Percentiles rank a stretch among this genome's conserved stretches.
These are phyloP conservation scores for Hestina assimilis DNA, from an alignment of 1,140 invertebrate species.

Conservation along the genomic window DNA sequence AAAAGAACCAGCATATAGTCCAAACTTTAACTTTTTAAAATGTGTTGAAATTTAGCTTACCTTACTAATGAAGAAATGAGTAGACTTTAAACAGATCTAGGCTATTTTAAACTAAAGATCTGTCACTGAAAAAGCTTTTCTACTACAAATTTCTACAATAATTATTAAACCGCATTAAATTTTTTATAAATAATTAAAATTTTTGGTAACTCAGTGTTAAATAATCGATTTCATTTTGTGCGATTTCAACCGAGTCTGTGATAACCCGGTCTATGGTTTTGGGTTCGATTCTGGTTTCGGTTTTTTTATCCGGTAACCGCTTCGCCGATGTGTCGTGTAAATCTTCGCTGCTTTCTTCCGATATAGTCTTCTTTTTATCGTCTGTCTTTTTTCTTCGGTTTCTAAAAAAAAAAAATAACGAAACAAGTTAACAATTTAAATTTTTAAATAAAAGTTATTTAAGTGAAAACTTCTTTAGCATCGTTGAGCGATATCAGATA, in stretches of 20 bases:
- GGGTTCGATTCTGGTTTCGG: constrained; percentile 19
- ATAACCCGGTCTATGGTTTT: not conserved
- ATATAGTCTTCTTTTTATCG: constrained; percentile 23
- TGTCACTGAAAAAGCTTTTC: no score
- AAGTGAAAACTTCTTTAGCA: not conserved
- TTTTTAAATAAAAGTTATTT: not conserved
- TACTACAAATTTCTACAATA: no score
- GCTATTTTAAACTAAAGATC: no score
- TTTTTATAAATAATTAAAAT: not conserved
- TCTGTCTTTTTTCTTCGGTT: constrained; percentile 48
- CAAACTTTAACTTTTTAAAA: no score
- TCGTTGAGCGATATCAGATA: no score
- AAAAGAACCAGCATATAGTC: no score
- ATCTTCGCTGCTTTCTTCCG: constrained; percentile 32
- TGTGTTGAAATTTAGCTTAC: no score
- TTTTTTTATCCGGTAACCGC: constrained; percentile 1
- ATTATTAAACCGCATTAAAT: no score
- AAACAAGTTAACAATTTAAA: not conserved
- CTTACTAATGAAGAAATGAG: no score
- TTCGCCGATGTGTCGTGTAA: constrained; percentile 5
- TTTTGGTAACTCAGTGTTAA: constrained; percentile 9
- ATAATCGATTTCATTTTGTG: constrained; percentile 3
- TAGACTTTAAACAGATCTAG: no score
- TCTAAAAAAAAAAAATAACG: constrained; percentile 24
- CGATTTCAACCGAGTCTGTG: not conserved